phyloP scores from a whole-genome alignment of 2,888 invertebrate genomes.

The Eupithecia centaureata region DNA sequence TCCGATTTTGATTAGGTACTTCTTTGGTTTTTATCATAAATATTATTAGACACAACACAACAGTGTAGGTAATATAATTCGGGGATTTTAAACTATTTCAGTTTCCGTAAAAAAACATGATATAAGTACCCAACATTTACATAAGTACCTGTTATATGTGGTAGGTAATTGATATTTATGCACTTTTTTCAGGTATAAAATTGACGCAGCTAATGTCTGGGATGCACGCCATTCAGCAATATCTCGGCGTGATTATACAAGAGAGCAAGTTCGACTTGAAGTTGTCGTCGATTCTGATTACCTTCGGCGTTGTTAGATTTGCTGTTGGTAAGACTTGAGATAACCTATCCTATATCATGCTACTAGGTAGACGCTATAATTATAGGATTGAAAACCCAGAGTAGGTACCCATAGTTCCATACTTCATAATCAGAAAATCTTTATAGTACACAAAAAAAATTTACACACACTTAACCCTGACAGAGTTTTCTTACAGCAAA shows the following conservation, averaged over 20 bases:
- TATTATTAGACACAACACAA: too few species aligned
- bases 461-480: too few species aligned
- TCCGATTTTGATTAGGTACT: not conserved
- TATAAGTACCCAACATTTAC: too few species aligned
- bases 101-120: not conserved
- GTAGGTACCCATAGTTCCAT: too few species aligned
- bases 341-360: too few species aligned
- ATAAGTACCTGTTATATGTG: too few species aligned
- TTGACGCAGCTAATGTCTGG: conserved; percentile 65
- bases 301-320: conserved; percentile 66
- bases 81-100: not conserved
- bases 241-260: conserved; percentile 64
- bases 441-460: too few species aligned
- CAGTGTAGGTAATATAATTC: not conserved
- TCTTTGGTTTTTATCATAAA: not conserved
- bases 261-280: conserved; percentile 58
- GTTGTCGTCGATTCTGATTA: conserved; percentile 56
- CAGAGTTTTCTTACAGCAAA: too few species aligned
- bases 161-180: too few species aligned
- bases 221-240: conserved; percentile 61
- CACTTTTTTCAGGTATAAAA: conserved; percentile 63
- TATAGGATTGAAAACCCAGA: too few species aligned
- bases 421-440: too few species aligned
- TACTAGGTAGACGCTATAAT: too few species aligned
- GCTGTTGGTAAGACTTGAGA: conserved; percentile 52